A percentile compares a stretch with the other conserved stretches of the same genome.
Conservation (phyloP, 2,113 vertebrate species). For the Montifringilla adamsi region DNA sequence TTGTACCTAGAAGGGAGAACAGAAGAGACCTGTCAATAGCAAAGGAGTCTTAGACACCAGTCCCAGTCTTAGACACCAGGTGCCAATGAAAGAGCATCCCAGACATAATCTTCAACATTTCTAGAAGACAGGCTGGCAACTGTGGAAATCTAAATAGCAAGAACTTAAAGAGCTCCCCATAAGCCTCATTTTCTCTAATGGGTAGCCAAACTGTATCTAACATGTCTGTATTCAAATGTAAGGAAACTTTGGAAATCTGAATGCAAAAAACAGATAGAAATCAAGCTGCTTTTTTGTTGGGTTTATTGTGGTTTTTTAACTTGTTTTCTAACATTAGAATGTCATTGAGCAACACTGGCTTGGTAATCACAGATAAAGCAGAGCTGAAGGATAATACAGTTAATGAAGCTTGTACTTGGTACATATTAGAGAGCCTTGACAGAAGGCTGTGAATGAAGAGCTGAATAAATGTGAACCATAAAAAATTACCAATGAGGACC, state of each 20-base stretch:
- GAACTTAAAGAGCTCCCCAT: neutral
- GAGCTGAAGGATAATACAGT: conserved; percentile 41
- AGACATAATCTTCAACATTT: neutral
- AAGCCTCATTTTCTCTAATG: conserved; percentile 25
- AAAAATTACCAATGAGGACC: conserved; percentile 13
- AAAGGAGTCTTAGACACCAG: neutral
- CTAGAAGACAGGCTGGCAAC: neutral
- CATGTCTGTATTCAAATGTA: conserved; percentile 37
- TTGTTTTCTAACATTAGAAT: conserved; percentile 61
- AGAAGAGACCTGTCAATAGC: neutral
- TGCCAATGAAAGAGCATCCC: neutral
- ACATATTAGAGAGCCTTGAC: conserved; percentile 25
- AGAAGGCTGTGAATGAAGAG: conserved; percentile 39
- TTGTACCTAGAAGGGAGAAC: neutral
- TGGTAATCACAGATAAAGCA: conserved; percentile 15
- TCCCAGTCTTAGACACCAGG: neutral
- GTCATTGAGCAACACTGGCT: conserved; percentile 45
- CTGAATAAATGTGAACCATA: neutral
- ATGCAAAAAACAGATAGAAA: conserved; percentile 34
- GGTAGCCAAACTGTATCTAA: conserved; percentile 20
- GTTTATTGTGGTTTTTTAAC: neutral
- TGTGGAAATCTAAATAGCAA: neutral
- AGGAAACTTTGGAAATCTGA: conserved; percentile 37
- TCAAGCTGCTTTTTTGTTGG: neutral
- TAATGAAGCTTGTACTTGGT: conserved; percentile 66